These are phyloP conservation scores for Trochalopteron elliotii DNA, from an alignment of 2,113 vertebrate species.

Conservation along the genomic window DNA sequence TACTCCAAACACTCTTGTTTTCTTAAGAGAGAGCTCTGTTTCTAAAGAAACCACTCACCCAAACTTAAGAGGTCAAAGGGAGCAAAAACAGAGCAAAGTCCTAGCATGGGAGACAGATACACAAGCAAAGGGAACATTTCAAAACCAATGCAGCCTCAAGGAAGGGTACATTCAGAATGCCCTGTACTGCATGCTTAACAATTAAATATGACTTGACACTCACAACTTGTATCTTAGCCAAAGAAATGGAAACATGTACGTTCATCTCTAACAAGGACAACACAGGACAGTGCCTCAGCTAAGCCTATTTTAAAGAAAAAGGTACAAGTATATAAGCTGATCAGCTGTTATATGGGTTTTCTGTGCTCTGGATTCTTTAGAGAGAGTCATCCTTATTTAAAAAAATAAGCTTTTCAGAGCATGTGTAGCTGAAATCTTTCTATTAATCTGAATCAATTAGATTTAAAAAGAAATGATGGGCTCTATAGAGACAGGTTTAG, in stretches of 20 bases:
- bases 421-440: background rate
- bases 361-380: background rate
- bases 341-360: background rate
- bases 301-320: slow-evolving; percentile 24
- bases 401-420: slow-evolving; percentile 6
- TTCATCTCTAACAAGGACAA: background rate
- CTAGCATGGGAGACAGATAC: background rate
- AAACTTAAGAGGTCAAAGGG: background rate
- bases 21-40: background rate
- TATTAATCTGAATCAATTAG: slow-evolving; percentile 48
- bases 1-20: background rate
- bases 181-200: rapidly evolving
- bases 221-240: background rate
- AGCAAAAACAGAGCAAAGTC: background rate
- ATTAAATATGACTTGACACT: background rate
- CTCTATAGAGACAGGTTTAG: slow-evolving; percentile 28
- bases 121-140: background rate
- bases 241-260: background rate
- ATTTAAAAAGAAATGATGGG: slow-evolving; percentile 18
- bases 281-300: background rate
- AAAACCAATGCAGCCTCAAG: background rate
- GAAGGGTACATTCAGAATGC: background rate
- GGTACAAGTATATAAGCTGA: background rate
- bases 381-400: background rate
- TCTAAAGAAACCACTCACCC: background rate